Percentiles rank a stretch among this genome's conserved stretches.
These are phyloP conservation scores for Leptopilina clavipes DNA, from an alignment of 1,140 invertebrate species.

Conservation along the genomic window DNA sequence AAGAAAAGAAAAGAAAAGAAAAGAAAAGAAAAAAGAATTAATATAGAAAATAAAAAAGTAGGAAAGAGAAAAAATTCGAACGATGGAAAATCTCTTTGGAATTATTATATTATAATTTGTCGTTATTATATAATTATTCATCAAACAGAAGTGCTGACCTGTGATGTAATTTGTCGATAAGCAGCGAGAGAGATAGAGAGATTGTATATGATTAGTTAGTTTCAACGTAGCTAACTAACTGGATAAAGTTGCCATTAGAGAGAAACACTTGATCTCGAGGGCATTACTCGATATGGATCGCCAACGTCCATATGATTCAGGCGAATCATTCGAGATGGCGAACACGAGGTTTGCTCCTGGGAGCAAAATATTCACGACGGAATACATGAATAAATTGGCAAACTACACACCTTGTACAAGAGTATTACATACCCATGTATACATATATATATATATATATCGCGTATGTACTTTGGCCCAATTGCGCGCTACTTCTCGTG, in stretches of 20 bases:
- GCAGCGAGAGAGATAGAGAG: neutral
- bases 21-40: no score
- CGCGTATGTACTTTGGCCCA: neutral
- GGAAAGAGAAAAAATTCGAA: no score
- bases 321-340: constrained; percentile 28
- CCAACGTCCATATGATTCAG: constrained; percentile 31
- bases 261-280: constrained; percentile 24
- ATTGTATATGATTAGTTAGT: constrained; percentile 13
- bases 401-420: constrained; percentile 8
- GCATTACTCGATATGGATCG: constrained; percentile 32
- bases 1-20: no score
- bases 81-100: no score
- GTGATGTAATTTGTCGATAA: constrained; percentile 23
- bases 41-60: no score
- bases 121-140: neutral
- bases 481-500: constrained; percentile 11
- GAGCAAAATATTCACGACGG: constrained; percentile 19
- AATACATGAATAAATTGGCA: constrained; percentile 30
- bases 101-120: neutral
- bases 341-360: constrained; percentile 22
- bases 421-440: neutral
- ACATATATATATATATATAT: no score
- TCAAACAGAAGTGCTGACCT: constrained; percentile 17
- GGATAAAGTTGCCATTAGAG: constrained; percentile 28
- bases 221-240: constrained; percentile 15